phyloP scores from a whole-genome alignment of 92 coral and sea anemone genomes.

The Paragorgia papillata region DNA sequence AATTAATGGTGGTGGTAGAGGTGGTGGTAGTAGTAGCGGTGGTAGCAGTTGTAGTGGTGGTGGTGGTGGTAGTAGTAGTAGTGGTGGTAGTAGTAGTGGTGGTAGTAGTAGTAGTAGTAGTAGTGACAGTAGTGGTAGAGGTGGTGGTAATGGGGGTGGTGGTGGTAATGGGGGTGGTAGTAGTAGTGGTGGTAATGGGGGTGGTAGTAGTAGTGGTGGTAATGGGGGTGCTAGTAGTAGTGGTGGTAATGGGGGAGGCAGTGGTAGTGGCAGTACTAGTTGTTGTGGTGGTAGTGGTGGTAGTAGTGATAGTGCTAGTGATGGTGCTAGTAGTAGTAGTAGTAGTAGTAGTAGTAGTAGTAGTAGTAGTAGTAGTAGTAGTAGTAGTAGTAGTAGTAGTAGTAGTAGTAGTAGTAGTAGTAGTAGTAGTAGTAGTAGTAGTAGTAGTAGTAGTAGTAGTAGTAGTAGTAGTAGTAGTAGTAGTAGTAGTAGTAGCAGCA shows the following conservation, averaged over 20 bases:
- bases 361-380: neutral
- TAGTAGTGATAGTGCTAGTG: slow-evolving; percentile 20
- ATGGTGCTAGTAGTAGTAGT: slow-evolving; percentile 1
- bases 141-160: neutral
- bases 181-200: neutral
- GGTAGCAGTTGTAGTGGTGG: slow-evolving; percentile 1
- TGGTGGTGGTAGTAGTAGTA: slow-evolving; percentile 13
- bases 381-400: too few relatives aligned
- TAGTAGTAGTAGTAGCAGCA: too few relatives aligned
- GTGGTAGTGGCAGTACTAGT: slow-evolving; percentile 8
- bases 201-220: neutral
- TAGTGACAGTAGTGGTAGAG: neutral
- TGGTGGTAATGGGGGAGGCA: slow-evolving; percentile 1
- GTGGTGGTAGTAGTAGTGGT: neutral
- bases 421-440: too few relatives aligned
- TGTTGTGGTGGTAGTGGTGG: slow-evolving; percentile 11
- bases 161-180: neutral
- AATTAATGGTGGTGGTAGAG: neutral
- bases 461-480: too few relatives aligned
- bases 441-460: too few relatives aligned
- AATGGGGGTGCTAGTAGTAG: slow-evolving; percentile 15
- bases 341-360: slow-evolving; percentile 1
- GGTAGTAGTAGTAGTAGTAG: slow-evolving; percentile 1
- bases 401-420: too few relatives aligned
- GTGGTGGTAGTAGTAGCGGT: slow-evolving; percentile 1